A percentile compares a stretch with the other conserved stretches of the same genome.
Evolutionary conservation across 1,140 invertebrate species (phyloP).

Genomic region (Caerostris darwini): DNA sequence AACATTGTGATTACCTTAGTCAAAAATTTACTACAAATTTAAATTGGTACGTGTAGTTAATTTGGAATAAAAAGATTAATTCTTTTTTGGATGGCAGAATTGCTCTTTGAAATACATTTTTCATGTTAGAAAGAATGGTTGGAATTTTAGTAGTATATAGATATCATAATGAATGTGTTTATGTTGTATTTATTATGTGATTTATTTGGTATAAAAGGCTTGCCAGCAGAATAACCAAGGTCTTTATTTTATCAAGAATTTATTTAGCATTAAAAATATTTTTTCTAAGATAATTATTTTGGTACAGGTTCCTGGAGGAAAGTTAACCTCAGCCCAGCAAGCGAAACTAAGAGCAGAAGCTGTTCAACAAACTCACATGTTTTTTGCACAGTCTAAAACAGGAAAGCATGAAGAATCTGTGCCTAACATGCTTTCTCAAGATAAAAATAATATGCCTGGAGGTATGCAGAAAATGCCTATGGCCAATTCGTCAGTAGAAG

Average conservation of each 20-base stretch:
- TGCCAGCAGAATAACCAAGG: not conserved
- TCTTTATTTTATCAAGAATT: not conserved
- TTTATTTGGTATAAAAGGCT: not conserved
- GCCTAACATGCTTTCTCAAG: constrained; percentile 36
- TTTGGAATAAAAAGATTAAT: too few relatives aligned
- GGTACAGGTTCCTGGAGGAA: constrained; percentile 69
- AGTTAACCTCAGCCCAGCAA: constrained; percentile 80
- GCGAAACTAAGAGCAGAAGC: constrained; percentile 80
- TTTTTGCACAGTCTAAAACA: constrained; percentile 79
- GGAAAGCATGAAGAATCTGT: constrained; percentile 64
- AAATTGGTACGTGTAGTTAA: too few relatives aligned
- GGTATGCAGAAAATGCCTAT: constrained; percentile 27
- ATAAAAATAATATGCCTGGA: constrained; percentile 58
- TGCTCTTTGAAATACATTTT: too few relatives aligned
- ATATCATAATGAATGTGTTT: not conserved
- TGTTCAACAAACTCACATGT: constrained; percentile 80
- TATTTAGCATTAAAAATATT: not conserved
- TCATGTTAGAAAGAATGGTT: too few relatives aligned
- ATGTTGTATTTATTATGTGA: not conserved
- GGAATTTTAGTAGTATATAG: too few relatives aligned
- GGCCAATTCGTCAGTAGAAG: constrained; percentile 38
- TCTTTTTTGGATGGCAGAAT: too few relatives aligned
- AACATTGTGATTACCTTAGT: too few relatives aligned
- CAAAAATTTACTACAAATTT: too few relatives aligned
- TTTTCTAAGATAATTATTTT: constrained; percentile 30